These are phyloP conservation scores for Leptogaster cylindrica DNA, from an alignment of 2,888 invertebrate species.

Conservation along the genomic window DNA sequence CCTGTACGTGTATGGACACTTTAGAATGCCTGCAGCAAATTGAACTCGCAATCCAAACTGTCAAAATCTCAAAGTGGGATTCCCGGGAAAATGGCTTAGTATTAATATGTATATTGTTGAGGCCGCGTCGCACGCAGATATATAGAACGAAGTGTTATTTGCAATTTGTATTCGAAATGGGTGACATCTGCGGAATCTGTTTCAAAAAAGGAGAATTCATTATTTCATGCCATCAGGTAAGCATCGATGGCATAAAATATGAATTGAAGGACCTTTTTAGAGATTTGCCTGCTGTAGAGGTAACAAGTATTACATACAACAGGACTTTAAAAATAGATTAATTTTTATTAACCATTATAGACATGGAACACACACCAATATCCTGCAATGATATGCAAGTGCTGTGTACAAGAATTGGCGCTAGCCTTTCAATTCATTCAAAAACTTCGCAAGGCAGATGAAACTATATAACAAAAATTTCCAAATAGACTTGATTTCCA, in stretches of 20 bases:
- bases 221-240: constrained; percentile 52
- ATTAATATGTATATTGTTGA: too few species aligned
- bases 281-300: constrained; percentile 51
- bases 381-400: constrained; percentile 54
- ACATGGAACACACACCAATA: constrained; percentile 45
- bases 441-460: constrained; percentile 54
- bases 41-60: too few species aligned
- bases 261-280: constrained; percentile 53
- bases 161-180: too few species aligned
- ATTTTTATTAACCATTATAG: too few species aligned
- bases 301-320: not conserved
- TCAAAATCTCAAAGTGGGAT: too few species aligned
- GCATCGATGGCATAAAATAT: constrained; percentile 48
- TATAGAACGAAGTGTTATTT: too few species aligned
- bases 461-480: constrained; percentile 42
- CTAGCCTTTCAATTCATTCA: constrained; percentile 53
- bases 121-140: too few species aligned
- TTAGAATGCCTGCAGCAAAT: too few species aligned
- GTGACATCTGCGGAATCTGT: constrained; percentile 58
- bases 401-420: constrained; percentile 54
- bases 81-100: too few species aligned
- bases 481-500: not conserved
- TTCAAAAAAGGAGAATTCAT: constrained; percentile 54
- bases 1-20: too few species aligned
- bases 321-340: not conserved